These are phyloP conservation scores for Sinotaia quadrata DNA, from an alignment of 2,888 invertebrate species.

Conservation along the genomic window DNA sequence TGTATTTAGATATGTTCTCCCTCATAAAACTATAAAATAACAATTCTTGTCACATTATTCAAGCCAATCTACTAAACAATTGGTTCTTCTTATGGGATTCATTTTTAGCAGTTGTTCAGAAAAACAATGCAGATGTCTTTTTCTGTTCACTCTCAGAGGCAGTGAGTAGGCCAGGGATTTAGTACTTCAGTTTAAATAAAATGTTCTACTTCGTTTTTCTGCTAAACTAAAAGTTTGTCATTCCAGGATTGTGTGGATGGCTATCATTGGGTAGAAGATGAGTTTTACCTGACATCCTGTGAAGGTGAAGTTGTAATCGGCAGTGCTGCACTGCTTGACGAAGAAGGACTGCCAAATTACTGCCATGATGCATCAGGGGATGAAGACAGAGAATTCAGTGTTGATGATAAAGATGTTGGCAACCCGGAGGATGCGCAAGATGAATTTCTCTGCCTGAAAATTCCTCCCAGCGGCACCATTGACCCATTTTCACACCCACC, in stretches of 20 bases:
- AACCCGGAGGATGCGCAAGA: constrained; percentile 21
- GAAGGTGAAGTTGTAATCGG: constrained; percentile 60
- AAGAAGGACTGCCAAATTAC: constrained; percentile 34
- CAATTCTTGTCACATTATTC: no score
- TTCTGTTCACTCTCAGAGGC: no score
- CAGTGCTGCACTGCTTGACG: constrained; percentile 51
- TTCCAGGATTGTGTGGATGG: constrained; percentile 51
- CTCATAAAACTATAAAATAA: no score
- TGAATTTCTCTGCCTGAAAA: constrained; percentile 19
- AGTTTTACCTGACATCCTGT: constrained; percentile 60
- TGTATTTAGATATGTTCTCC: no score
- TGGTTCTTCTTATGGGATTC: no score
- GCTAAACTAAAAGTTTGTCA: no score
- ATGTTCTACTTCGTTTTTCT: no score
- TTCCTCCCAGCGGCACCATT: constrained; percentile 5
- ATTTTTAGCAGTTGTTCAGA: neutral
- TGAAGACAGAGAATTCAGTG: constrained; percentile 1
- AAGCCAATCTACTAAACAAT: no score
- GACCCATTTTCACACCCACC: no score
- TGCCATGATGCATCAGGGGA: constrained; percentile 15
- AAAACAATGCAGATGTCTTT: no score
- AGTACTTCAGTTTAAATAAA: no score
- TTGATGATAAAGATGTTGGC: constrained; percentile 19
- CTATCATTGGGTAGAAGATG: constrained; percentile 65
- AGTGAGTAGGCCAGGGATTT: no score